A percentile compares a stretch with the other conserved stretches of the same genome.
Conservation (phyloP, 2,797 vertebrate species). For the Phoeniculus purpureus region DNA sequence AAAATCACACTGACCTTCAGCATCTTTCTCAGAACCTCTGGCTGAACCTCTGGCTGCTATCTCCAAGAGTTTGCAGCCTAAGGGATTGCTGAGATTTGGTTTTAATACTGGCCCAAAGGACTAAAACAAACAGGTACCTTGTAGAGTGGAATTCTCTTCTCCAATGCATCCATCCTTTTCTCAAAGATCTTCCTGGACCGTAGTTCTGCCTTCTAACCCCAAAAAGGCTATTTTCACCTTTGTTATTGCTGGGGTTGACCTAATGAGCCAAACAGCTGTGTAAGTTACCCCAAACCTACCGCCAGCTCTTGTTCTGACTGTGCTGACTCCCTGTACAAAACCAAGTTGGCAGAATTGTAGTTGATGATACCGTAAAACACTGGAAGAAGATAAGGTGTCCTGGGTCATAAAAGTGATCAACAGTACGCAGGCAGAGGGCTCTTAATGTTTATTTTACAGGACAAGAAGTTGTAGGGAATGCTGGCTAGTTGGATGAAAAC, state of each 20-base stretch:
- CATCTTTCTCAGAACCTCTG: neutral
- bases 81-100: neutral
- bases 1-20: neutral
- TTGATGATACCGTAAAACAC: constrained; percentile 54
- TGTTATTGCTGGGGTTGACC: neutral
- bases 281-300: neutral
- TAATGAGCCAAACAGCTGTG: neutral
- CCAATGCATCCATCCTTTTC: neutral
- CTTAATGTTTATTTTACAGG: constrained; percentile 65
- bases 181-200: neutral
- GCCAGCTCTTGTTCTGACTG: neutral
- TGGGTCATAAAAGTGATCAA: constrained; percentile 66
- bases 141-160: neutral
- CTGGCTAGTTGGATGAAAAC: constrained; percentile 48
- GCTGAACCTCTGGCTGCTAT: neutral
- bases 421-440: constrained; percentile 56
- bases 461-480: constrained; percentile 39
- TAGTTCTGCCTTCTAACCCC: neutral
- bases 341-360: neutral
- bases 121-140: neutral
- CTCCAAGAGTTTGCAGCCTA: neutral
- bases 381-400: constrained; percentile 49
- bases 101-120: neutral
- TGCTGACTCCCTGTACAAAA: neutral
- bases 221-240: neutral